phyloP scores from a whole-genome alignment of 2,113 vertebrate genomes.

The Bothrops jararaca region DNA sequence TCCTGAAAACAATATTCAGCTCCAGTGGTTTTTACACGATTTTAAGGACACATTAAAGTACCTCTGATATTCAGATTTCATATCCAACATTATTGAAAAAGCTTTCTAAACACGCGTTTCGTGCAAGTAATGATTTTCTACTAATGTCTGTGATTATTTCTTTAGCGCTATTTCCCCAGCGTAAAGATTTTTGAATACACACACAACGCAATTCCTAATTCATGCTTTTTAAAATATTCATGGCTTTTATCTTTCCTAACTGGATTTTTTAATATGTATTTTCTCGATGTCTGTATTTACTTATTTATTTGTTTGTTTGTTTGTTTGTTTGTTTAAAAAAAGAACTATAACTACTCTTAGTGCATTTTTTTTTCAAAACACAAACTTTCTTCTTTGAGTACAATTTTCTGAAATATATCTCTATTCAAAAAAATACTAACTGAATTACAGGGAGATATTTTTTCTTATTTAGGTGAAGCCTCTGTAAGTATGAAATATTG shows the following conservation, averaged over 20 bases:
- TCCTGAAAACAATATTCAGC: neutral
- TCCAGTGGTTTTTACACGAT: neutral
- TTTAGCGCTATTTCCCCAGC: neutral
- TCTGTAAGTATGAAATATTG: neutral
- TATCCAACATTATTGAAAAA: neutral
- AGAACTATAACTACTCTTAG: neutral
- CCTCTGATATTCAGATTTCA: neutral
- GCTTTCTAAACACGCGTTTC: neutral
- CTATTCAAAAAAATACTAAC: neutral
- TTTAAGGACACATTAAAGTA: neutral
- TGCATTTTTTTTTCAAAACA: neutral
- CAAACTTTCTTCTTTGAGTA: neutral
- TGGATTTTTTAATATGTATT: neutral
- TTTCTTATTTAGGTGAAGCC: neutral
- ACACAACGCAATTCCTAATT: neutral
- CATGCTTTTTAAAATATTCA: neutral
- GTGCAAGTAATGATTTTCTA: neutral
- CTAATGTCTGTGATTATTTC: neutral
- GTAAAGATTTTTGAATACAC: neutral
- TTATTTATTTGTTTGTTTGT: neutral
- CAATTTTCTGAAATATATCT: neutral
- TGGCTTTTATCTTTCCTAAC: neutral
- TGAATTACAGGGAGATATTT: neutral
- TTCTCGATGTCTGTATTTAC: neutral
- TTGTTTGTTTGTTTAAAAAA: neutral